Percentiles rank a stretch among this genome's conserved stretches.
Conservation (phyloP, 1,140 invertebrate species). For the Drosophila repletoides region DNA sequence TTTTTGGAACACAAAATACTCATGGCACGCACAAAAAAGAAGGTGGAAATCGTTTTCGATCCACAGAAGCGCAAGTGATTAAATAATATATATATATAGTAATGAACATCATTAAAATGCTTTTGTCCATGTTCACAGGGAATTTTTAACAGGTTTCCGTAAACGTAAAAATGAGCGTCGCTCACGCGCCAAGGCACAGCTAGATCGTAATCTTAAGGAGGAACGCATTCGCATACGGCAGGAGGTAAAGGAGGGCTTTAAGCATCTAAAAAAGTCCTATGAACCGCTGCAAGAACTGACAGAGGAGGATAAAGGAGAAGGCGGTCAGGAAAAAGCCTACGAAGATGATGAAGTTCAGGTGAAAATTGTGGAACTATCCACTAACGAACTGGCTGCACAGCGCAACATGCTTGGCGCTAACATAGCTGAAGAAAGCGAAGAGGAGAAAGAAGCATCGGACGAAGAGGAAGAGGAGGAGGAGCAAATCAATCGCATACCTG, state of each 20-base stretch:
- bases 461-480: conserved; percentile 77
- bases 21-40: conserved; percentile 84
- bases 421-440: conserved; percentile 83
- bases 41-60: conserved; percentile 85
- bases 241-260: conserved; percentile 85
- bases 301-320: conserved; percentile 85
- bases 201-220: conserved; percentile 88
- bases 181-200: conserved; percentile 87
- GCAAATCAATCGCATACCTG: conserved; percentile 83
- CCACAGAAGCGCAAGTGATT: conserved; percentile 85
- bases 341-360: conserved; percentile 89
- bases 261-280: conserved; percentile 84
- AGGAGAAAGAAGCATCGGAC: conserved; percentile 73
- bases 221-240: conserved; percentile 88
- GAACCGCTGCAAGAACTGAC: conserved; percentile 87
- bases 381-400: conserved; percentile 86
- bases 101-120: background rate
- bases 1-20: background rate
- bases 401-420: conserved; percentile 89
- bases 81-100: background rate
- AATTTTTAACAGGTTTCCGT: conserved; percentile 90
- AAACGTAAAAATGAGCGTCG: conserved; percentile 89
- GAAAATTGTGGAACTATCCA: conserved; percentile 88
- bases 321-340: conserved; percentile 85
- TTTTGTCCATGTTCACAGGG: conserved; percentile 81